Evolutionary conservation across 2,888 invertebrate species (phyloP), one percentile per base, ranked within the genome.

Genomic region (Mythimna impura): DNA sequence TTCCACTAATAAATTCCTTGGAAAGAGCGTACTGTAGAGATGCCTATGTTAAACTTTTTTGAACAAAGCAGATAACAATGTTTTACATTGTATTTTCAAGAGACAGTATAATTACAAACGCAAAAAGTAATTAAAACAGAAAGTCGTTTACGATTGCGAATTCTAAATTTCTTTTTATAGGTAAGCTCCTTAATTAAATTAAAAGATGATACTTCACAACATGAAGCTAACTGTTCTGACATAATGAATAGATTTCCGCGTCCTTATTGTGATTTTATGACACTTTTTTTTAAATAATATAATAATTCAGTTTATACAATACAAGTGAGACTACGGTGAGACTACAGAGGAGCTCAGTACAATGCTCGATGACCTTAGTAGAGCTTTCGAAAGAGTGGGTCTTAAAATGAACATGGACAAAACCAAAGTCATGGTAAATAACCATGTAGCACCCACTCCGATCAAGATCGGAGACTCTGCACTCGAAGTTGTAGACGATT

Each of bases 101-200:
- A 66, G 58, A 73, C 66, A 69, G 47, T 36, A 58, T 76, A 76
- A 79, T 79, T 63, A 83, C 63, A 76, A 74, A 75, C 55, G 60
- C 66, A 66, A 77, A 82, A 74, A 74, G 72, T 78, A 77, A 84
- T 74, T 84, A 80, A 73, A 80, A 82, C 80, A 71, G 60, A 76
- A 81, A 77, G 73, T 65, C 70, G 71, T 80, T 78, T 79, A 75
- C 68, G 71, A 86, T 81, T 77, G 78, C 76, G 63, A 73, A 77
- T 71, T 66, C 71, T 76, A 64, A 52, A 47, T 47, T 47, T 47
- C 47, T 47, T 47, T 47, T 17, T 47, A 47, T 73, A 80, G 78
- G 74, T 80, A 74, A 80, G 77, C 77, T 78, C 72, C 68, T 78
- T 82, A 82, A 81, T 84, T 86, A 69, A 86, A 86, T 76, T 73